A percentile compares a stretch with the other conserved stretches of the same genome.
Evolutionary conservation across 2,888 invertebrate species (phyloP).

Genomic region (Microplitis deprimator): DNA sequence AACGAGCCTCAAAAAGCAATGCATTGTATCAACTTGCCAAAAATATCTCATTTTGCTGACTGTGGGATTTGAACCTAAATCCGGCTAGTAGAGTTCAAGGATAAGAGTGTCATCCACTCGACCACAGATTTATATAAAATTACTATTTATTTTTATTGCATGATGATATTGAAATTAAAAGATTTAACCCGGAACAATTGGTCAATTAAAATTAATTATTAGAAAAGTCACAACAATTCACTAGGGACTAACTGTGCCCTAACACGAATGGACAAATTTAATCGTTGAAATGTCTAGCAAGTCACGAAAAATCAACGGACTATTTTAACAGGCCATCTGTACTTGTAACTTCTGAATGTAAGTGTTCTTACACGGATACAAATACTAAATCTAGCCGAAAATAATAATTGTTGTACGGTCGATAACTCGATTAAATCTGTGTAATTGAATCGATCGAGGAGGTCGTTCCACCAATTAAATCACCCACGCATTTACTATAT

Average conservation of each 20-base stretch:
- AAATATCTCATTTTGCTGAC: no score
- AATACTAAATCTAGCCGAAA: no score
- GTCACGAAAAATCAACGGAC: background rate
- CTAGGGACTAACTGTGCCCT: background rate
- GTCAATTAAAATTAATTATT: conserved; percentile 2
- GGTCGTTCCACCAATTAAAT: conserved; percentile 9
- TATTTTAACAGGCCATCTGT: background rate
- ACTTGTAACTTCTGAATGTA: background rate
- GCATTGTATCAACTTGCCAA: no score
- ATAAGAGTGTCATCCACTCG: no score
- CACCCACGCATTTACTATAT: conserved; percentile 19
- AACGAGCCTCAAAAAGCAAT: no score
- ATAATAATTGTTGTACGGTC: no score
- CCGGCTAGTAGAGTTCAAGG: no score
- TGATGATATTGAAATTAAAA: background rate
- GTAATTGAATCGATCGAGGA: conserved; percentile 38
- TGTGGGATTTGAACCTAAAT: no score
- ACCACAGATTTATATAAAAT: background rate
- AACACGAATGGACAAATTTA: background rate
- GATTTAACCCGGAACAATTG: background rate
- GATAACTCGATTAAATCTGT: conserved; percentile 34
- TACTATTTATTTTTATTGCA: background rate
- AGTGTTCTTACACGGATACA: background rate
- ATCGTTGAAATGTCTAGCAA: background rate
- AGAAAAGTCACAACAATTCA: background rate